phyloP scores from a whole-genome alignment of 2,888 invertebrate genomes.

The Gasteruption jaculator region DNA sequence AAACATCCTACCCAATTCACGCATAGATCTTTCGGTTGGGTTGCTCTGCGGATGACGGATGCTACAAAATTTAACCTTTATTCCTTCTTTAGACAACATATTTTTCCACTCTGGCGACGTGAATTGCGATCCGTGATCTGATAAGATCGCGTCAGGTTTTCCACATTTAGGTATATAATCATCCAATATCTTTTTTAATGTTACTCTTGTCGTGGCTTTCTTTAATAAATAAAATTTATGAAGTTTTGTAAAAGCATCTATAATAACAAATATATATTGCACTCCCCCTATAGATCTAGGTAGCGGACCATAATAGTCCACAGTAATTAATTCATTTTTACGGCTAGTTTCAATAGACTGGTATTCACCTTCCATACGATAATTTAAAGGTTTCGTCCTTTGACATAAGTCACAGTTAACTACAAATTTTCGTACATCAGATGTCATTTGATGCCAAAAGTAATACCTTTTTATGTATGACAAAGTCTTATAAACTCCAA shows the following conservation, averaged over 20 bases:
- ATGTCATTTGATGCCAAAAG: slow-evolving; percentile 14
- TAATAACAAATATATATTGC: slow-evolving; percentile 19
- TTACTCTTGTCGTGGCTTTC: slow-evolving; percentile 7
- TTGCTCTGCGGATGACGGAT: slow-evolving; percentile 23
- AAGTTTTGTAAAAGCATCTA: slow-evolving; percentile 17
- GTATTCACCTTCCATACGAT: slow-evolving; percentile 17
- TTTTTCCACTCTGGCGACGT: slow-evolving; percentile 14
- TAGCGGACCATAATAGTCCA: slow-evolving; percentile 23
- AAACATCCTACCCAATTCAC: slow-evolving; percentile 22
- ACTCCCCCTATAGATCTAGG: slow-evolving; percentile 13
- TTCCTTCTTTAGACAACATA: not conserved
- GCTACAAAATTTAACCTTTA: slow-evolving; percentile 13
- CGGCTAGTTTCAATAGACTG: slow-evolving; percentile 2
- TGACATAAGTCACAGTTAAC: slow-evolving; percentile 16
- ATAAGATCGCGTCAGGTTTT: slow-evolving; percentile 12
- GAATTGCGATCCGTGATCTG: slow-evolving; percentile 19
- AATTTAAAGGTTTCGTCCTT: slow-evolving; percentile 15
- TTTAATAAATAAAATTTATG: slow-evolving; percentile 18
- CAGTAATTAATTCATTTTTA: slow-evolving; percentile 15
- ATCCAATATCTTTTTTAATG: slow-evolving; percentile 10
- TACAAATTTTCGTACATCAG: slow-evolving; percentile 10
- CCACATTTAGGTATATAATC: slow-evolving; percentile 14
- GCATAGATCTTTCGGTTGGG: slow-evolving; percentile 20
- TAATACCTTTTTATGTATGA: slow-evolving; percentile 10
- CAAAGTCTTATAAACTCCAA: slow-evolving; percentile 14